These are phyloP conservation scores for Caenorhabditis japonica DNA, from an alignment of 2,888 invertebrate species.

Conservation along the genomic window DNA sequence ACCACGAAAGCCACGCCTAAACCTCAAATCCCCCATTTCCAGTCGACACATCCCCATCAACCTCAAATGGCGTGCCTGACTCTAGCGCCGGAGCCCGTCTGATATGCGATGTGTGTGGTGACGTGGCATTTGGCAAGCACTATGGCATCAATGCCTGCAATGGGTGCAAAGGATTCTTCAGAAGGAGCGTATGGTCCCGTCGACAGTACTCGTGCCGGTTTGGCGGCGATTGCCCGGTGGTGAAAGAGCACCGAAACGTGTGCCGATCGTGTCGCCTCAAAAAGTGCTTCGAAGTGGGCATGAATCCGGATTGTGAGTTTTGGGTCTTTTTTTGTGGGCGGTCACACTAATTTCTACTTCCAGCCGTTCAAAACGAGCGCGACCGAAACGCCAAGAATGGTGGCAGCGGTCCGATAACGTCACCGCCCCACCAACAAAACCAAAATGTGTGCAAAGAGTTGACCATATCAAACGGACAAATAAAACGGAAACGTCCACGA, in stretches of 20 bases:
- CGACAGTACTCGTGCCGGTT: constrained; percentile 72
- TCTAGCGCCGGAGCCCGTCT: constrained; percentile 17
- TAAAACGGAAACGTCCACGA: constrained; percentile 41
- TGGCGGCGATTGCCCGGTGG: constrained; percentile 71
- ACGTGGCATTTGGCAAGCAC: constrained; percentile 68
- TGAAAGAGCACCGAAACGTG: constrained; percentile 73
- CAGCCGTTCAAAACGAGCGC: constrained; percentile 70
- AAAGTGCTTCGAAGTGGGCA: constrained; percentile 72
- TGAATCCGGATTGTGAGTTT: constrained; percentile 71
- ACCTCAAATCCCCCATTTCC: too few species aligned
- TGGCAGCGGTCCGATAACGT: constrained; percentile 10
- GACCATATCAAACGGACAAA: constrained; percentile 46
- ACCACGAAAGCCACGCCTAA: too few species aligned
- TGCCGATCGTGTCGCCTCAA: constrained; percentile 71
- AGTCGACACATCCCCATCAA: constrained; percentile 42
- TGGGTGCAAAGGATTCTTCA: constrained; percentile 67
- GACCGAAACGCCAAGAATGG: constrained; percentile 62
- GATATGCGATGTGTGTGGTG: constrained; percentile 66
- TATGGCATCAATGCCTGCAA: constrained; percentile 69
- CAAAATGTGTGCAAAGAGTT: constrained; percentile 19
- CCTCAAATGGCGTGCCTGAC: constrained; percentile 28
- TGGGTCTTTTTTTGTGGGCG: too few species aligned
- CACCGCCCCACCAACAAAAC: constrained; percentile 6
- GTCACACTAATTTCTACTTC: too few species aligned
- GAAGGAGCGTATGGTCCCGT: constrained; percentile 67